Evolutionary conservation across 2,797 vertebrate genomes (phyloP), one percentile per base, ranked within the genome.

Genomic region (Sebastolobus altivelis): DNA sequence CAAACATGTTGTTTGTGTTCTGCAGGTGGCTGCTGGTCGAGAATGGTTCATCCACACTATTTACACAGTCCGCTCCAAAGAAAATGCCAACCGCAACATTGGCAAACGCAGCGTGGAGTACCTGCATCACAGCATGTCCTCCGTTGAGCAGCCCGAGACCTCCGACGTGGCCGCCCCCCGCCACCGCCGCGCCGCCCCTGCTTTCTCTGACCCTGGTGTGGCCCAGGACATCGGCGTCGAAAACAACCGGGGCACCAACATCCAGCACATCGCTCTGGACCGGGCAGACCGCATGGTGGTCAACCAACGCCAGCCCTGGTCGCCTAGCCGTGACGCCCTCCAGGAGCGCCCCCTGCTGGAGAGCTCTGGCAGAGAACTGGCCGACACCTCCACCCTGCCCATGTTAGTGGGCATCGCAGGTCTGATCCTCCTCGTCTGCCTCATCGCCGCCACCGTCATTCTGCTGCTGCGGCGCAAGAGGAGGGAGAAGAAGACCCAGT

Each of bases 1-100:
- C 4, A 71, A 68, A 55, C 8, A 27, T 68, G 1, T 54, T 16
- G 7, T 65, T 12, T 84, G 12, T 84, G 12, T 66, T 54, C 72
- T 89, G 38, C 82, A 97, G 97, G 96, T 97, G 74, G 95, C 96
- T 62, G 94, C 96, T 35, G 97, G 96, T 40, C 81, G 90, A 38
- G 95, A 97, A 77, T 96, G 96, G 95, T 97, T 94, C 90, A 95
- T 95, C 83, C 96, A 97, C 81, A 91, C 94, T 6, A 95, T 97
- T 86, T 97, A 97, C 82, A 95, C 88, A 0, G 93, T 97, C 56
- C 88, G 85, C 75, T 96, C 94, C 22, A 93, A 78, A 84, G 95
- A 96, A 55, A 97, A 96, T 4, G 92, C 95, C 33, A 93, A 92
- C 80, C 93, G 95, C 71, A 93, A 93, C 79, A 95, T 96, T 0